Evolutionary conservation across 2,888 invertebrate genomes (phyloP).

Genomic region (Noctua pronuba): DNA sequence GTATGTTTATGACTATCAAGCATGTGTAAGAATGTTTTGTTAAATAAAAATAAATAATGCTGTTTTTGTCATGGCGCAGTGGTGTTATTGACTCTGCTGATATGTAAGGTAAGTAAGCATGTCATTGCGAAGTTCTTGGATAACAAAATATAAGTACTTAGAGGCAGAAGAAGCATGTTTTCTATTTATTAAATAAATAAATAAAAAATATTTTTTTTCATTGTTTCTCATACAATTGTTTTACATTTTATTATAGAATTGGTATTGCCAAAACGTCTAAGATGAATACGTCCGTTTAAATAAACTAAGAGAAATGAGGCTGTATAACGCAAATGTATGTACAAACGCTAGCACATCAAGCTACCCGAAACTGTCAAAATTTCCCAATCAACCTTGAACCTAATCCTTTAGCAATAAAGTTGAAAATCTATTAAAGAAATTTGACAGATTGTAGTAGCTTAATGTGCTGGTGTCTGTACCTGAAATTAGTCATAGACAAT

Average conservation of each 20-base stretch:
- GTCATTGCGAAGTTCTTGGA: not conserved
- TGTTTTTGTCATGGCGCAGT: not conserved
- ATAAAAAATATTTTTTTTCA: too few species aligned
- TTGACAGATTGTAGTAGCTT: too few species aligned
- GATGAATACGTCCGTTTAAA: not conserved
- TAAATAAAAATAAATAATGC: too few species aligned
- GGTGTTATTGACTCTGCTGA: not conserved
- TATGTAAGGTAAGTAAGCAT: not conserved
- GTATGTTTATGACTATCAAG: slow-evolving; percentile 1
- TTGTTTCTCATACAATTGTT: too few species aligned
- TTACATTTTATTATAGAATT: not conserved
- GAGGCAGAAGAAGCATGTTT: not conserved
- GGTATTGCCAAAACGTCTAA: not conserved
- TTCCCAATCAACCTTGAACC: too few species aligned
- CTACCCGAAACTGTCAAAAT: too few species aligned
- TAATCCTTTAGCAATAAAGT: too few species aligned
- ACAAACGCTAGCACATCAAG: too few species aligned
- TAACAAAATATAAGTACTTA: not conserved
- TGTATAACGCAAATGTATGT: not conserved
- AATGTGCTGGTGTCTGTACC: too few species aligned
- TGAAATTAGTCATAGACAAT: slow-evolving; percentile 22
- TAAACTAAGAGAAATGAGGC: not conserved
- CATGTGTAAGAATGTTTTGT: not conserved
- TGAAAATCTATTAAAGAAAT: too few species aligned
- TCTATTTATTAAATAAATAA: too few species aligned